Evolutionary conservation across 2,797 vertebrate species (phyloP).

Genomic region (Phaenicophaeus curvirostris): DNA sequence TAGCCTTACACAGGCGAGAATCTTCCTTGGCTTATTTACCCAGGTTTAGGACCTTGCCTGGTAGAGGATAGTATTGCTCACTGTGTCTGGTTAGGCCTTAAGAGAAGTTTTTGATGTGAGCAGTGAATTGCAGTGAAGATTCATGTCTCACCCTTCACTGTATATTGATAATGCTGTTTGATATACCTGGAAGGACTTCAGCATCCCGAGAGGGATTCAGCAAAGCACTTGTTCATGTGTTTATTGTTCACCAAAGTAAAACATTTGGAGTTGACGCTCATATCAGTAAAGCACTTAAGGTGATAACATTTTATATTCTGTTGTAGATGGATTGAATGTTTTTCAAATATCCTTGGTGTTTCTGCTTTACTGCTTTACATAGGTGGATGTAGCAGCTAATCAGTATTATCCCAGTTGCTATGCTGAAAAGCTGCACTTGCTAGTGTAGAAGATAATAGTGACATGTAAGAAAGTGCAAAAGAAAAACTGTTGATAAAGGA

Average conservation of each 20-base stretch:
- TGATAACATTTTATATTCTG: not conserved
- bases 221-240: rapidly evolving
- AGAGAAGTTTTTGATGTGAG: not conserved
- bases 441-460: not conserved
- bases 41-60: not conserved
- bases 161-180: not conserved
- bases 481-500: not conserved
- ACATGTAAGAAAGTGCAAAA: not conserved
- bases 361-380: not conserved
- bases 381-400: not conserved
- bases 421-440: not conserved
- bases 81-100: not conserved
- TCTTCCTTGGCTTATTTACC: not conserved
- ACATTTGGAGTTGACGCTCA: no score
- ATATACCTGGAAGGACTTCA: not conserved
- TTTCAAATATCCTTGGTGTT: not conserved
- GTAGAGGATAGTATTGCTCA: not conserved
- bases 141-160: not conserved
- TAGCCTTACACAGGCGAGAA: not conserved
- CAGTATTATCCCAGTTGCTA: not conserved
- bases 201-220: not conserved
- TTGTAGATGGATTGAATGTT: not conserved
- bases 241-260: not conserved
- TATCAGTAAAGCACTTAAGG: not conserved
- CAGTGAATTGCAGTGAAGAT: not conserved